Evolutionary conservation across 1,140 invertebrate species (phyloP).

Genomic region (Andricus grossulariae): DNA sequence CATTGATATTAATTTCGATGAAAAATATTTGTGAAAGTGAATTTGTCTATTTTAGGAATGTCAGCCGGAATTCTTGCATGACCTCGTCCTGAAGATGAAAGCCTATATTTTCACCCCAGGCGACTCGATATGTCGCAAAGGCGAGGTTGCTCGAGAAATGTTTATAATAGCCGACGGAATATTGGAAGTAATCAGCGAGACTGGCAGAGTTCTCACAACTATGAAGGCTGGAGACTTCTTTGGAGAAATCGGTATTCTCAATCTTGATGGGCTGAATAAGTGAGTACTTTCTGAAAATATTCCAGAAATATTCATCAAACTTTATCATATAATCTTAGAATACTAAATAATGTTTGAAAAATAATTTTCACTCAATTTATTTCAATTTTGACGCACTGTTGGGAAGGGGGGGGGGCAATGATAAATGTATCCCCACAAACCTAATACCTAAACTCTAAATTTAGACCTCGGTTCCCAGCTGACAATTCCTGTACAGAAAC

Average conservation of each 20-base stretch:
- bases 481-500: no score
- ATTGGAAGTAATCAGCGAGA: slow-evolving; percentile 96
- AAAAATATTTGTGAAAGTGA: neutral
- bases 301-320: slow-evolving; percentile 16
- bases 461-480: no score
- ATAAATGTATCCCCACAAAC: no score
- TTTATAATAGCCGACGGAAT: slow-evolving; percentile 99
- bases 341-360: no score
- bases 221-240: slow-evolving; percentile 99
- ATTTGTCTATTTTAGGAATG: slow-evolving; percentile 87
- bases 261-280: slow-evolving; percentile 97
- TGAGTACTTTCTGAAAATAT: slow-evolving; percentile 74
- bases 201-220: slow-evolving; percentile 92
- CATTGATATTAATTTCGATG: neutral
- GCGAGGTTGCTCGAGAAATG: slow-evolving; percentile 97
- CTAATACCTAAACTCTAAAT: no score
- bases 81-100: slow-evolving; percentile 98
- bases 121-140: slow-evolving; percentile 96
- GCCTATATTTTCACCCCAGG: slow-evolving; percentile 98
- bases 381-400: no score
- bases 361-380: no score
- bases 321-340: no score
- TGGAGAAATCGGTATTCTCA: slow-evolving; percentile 97
- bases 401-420: no score
- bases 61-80: slow-evolving; percentile 97